Evolutionary conservation across 2,888 invertebrate genomes (phyloP).

Genomic region (Exephanes ischioxanthus): DNA sequence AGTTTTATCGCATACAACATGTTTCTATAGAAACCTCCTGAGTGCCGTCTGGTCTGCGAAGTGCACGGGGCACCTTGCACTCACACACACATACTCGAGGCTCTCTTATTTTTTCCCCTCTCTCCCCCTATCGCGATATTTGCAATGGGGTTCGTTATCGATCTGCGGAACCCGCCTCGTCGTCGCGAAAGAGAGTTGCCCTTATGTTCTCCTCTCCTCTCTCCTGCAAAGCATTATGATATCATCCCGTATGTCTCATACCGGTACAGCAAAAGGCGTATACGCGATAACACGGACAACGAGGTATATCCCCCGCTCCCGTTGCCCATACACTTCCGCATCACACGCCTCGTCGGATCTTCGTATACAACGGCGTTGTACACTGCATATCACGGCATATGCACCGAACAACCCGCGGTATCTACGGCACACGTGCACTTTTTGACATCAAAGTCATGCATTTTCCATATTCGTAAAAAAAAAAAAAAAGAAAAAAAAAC

Average conservation of each 20-base stretch:
- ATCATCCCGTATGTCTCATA: constrained; percentile 26
- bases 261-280: constrained; percentile 34
- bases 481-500: not conserved
- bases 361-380: not conserved
- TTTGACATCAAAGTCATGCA: constrained; percentile 29
- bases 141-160: constrained; percentile 78
- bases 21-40: not conserved
- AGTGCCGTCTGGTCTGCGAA: constrained; percentile 39
- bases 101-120: constrained; percentile 36
- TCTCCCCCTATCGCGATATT: constrained; percentile 73
- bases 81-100: constrained; percentile 23
- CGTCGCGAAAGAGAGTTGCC: constrained; percentile 70
- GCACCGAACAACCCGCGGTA: not conserved
- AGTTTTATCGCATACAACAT: not conserved
- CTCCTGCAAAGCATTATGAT: constrained; percentile 48
- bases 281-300: constrained; percentile 40
- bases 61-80: constrained; percentile 60
- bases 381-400: not conserved
- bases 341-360: constrained; percentile 45
- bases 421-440: not conserved
- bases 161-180: constrained; percentile 73
- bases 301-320: not conserved
- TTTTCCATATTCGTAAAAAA: constrained; percentile 21
- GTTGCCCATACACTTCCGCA: constrained; percentile 30
- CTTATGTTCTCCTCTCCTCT: constrained; percentile 68